These are phyloP conservation scores for Aplidium turbinatum DNA, from an alignment of 23 tunicate species.

Conservation along the genomic window DNA sequence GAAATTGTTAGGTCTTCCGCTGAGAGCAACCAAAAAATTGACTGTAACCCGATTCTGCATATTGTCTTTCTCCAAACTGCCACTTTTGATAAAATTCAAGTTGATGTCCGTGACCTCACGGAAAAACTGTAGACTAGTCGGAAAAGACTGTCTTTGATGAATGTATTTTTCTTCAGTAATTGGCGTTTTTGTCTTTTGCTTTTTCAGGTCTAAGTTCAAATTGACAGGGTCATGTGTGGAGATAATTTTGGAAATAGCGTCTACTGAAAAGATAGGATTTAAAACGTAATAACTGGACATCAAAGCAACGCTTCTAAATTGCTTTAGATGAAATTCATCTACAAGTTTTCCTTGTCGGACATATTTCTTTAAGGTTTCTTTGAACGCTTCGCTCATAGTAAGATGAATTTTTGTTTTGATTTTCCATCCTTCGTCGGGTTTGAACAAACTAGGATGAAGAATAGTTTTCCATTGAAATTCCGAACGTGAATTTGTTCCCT, in stretches of 20 bases:
- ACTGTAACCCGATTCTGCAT: slow-evolving; percentile 5
- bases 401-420: background rate
- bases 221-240: background rate
- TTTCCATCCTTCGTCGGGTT: background rate
- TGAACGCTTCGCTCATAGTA: background rate
- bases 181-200: background rate
- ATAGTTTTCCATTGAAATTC: background rate
- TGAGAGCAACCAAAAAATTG: slow-evolving; percentile 52
- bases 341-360: background rate
- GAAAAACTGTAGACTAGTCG: background rate
- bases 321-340: background rate
- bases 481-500: background rate
- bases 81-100: background rate
- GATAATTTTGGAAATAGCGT: background rate
- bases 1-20: slow-evolving; percentile 51
- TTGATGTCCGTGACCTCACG: background rate
- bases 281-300: background rate
- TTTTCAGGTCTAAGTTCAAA: too few relatives aligned
- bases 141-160: slow-evolving; percentile 14
- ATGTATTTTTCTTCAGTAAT: too few relatives aligned
- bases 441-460: background rate
- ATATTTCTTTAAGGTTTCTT: background rate
- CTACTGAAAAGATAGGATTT: slow-evolving; percentile 14
- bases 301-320: background rate
- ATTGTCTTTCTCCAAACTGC: background rate